Evolutionary conservation across 2,113 vertebrate genomes (phyloP).

Genomic region (Notechis scutatus): DNA sequence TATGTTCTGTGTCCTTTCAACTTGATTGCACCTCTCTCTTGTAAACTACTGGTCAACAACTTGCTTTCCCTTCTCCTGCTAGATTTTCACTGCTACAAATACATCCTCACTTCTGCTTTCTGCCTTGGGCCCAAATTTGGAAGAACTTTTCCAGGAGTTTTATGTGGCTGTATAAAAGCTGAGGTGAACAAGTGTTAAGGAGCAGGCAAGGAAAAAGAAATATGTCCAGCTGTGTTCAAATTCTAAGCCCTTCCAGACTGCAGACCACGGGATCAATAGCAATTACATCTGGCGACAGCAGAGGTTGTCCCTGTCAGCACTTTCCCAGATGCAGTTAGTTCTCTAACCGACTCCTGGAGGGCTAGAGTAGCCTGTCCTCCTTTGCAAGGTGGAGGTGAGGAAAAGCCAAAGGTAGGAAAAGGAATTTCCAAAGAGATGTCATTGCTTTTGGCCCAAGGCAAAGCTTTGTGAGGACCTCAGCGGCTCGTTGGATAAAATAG

Average conservation of each 20-base stretch:
- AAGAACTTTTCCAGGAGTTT: not conserved
- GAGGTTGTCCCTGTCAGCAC: conserved; percentile 15
- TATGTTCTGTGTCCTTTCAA: not conserved
- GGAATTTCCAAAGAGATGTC: not conserved
- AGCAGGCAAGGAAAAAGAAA: not conserved
- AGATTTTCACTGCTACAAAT: not conserved
- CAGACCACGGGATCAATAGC: conserved; percentile 11
- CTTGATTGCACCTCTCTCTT: not conserved
- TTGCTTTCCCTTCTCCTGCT: not conserved
- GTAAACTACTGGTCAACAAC: not conserved
- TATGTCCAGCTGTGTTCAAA: not conserved
- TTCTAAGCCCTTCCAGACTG: conserved; percentile 8
- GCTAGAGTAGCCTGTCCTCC: not conserved
- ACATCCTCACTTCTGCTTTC: not conserved
- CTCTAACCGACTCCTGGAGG: not conserved
- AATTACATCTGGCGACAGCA: conserved; percentile 26
- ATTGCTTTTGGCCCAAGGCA: not conserved
- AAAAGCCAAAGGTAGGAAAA: not conserved
- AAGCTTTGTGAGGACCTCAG: not conserved
- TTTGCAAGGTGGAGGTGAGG: not conserved
- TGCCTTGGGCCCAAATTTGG: not conserved
- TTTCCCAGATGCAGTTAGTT: not conserved
- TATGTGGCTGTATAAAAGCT: not conserved
- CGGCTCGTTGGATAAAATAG: not conserved
- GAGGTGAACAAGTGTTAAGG: not conserved